These are phyloP conservation scores for Arizona elegans DNA, from an alignment of 2,113 vertebrate genomes.

Conservation along the genomic window DNA sequence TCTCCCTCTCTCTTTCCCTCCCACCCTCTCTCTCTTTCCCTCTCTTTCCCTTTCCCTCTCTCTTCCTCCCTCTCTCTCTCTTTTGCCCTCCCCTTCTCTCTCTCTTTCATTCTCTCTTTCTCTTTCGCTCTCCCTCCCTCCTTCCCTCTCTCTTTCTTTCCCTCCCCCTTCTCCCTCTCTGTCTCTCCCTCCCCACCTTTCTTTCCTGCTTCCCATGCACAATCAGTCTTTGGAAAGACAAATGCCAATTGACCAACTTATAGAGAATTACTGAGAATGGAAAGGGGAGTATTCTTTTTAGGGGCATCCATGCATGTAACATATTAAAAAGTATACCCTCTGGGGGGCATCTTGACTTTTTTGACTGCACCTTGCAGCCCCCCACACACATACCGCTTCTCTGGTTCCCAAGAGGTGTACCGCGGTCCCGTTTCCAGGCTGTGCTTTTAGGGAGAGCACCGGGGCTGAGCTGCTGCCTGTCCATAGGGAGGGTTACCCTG, in stretches of 20 bases:
- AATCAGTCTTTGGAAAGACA: constrained; percentile 7
- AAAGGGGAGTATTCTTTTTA: neutral
- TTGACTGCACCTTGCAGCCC: neutral
- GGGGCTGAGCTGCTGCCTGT: fast-evolving
- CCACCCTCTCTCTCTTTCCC: neutral
- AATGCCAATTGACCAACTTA: neutral
- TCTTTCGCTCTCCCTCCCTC: no score
- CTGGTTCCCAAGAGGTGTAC: neutral
- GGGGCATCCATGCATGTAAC: neutral
- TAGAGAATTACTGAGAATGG: neutral
- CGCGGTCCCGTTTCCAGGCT: fast-evolving
- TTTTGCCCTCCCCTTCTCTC: neutral
- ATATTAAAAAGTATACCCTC: neutral
- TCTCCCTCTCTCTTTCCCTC: no score
- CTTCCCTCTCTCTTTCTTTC: no score
- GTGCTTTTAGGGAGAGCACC: fast-evolving
- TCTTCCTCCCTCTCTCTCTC: no score
- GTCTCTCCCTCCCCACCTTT: no score
- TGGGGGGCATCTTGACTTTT: neutral
- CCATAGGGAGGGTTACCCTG: neutral
- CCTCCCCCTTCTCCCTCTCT: no score
- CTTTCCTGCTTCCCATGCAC: neutral
- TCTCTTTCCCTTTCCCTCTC: neutral
- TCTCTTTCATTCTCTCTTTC: no score
- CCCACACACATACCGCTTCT: neutral